Evolutionary conservation across 1,140 invertebrate species (phyloP).

Genomic region (Trigoniulus corallinus): DNA sequence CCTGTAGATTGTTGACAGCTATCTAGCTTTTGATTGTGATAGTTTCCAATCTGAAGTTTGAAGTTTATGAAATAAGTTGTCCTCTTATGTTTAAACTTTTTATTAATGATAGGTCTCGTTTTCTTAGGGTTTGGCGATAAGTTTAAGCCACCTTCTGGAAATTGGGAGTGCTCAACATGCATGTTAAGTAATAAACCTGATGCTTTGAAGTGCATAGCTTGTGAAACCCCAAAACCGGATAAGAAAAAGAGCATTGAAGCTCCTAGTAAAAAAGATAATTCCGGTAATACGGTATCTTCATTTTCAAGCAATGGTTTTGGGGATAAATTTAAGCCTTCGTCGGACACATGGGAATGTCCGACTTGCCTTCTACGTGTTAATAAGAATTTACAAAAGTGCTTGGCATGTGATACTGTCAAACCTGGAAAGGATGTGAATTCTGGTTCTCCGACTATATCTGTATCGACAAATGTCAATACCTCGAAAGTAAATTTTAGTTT

Average conservation of each 20-base stretch:
- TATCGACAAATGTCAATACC: neutral
- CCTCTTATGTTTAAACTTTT: neutral
- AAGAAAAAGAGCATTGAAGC: no score
- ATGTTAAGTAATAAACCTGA: conserved; percentile 41
- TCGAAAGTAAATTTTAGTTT: neutral
- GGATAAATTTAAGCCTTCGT: neutral
- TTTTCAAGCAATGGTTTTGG: neutral
- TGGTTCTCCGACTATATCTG: neutral
- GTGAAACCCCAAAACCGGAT: conserved; percentile 38
- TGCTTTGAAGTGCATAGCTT: conserved; percentile 41
- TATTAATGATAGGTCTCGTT: neutral
- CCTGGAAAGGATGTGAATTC: neutral
- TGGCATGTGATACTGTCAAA: neutral
- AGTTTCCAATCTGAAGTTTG: neutral
- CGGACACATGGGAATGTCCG: conserved; percentile 2
- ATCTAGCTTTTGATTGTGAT: neutral
- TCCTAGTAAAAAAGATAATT: neutral
- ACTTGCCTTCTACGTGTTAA: neutral
- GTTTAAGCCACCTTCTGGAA: conserved; percentile 33
- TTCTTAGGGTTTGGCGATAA: conserved; percentile 29
- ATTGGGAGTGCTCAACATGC: conserved; percentile 48
- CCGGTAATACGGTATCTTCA: neutral
- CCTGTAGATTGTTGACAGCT: neutral
- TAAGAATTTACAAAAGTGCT: neutral
- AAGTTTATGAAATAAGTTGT: neutral